Percentiles rank a stretch among this genome's conserved stretches.
phyloP scores from a whole-genome alignment of 2,888 invertebrate species.

The Agrochola macilenta region DNA sequence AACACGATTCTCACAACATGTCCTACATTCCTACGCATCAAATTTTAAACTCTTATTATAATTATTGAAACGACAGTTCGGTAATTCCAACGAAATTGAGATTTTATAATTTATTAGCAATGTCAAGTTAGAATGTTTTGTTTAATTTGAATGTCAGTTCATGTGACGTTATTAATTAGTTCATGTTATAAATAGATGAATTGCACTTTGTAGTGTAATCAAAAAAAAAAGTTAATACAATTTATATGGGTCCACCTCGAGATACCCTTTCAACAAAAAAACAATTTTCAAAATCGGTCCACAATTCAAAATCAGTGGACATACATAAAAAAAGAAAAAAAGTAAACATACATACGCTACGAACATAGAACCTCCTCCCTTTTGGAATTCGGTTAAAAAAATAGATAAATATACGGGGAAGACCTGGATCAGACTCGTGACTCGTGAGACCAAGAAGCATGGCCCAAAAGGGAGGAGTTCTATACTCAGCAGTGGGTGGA shows the following conservation, averaged over 20 bases:
- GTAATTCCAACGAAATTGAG: neutral
- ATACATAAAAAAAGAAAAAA: no score
- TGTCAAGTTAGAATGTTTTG: slow-evolving; percentile 1
- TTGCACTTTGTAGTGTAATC: no score
- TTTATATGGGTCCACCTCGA: no score
- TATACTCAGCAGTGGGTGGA: neutral
- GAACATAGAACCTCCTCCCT: no score
- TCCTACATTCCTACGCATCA: no score
- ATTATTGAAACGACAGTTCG: neutral
- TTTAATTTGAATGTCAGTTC: slow-evolving; percentile 4
- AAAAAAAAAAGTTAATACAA: no score
- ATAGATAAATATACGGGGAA: neutral
- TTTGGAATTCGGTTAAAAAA: neutral
- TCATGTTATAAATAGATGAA: neutral
- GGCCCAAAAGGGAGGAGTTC: neutral
- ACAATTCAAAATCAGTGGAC: no score
- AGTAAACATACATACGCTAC: no score
- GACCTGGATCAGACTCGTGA: neutral
- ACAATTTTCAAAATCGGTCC: no score
- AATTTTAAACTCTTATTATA: no score
- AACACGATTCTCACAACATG: no score
- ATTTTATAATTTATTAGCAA: slow-evolving; percentile 1
- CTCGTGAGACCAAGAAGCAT: neutral
- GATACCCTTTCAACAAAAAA: no score
- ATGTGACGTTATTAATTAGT: slow-evolving; percentile 9